These are phyloP conservation scores for Allenopithecus nigroviridis DNA, from an alignment of 2,797 vertebrate genomes.

Conservation along the genomic window DNA sequence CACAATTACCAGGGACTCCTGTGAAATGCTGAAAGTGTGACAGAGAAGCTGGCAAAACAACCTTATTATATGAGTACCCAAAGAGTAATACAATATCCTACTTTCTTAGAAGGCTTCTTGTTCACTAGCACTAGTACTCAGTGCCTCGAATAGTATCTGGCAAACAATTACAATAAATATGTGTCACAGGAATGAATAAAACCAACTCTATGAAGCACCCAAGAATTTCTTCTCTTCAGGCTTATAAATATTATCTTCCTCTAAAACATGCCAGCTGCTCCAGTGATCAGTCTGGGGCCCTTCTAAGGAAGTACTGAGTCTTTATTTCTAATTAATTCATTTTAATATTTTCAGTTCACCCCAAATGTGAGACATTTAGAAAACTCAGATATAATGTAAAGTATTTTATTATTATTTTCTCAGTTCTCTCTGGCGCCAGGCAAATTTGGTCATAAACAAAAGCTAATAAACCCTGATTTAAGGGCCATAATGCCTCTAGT, in stretches of 20 bases:
- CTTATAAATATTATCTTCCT: neutral
- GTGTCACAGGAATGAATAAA: neutral
- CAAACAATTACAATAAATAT: neutral
- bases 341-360: constrained; percentile 37
- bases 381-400: neutral
- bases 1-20: neutral
- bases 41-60: neutral
- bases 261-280: neutral
- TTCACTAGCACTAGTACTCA: neutral
- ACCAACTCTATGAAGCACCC: neutral
- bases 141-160: neutral
- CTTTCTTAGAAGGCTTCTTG: neutral
- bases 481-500: neutral
- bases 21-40: neutral
- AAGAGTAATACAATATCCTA: neutral
- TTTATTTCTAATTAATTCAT: constrained; percentile 55
- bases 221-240: neutral
- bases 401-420: constrained; percentile 62
- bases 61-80: neutral
- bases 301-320: constrained; percentile 34
- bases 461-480: constrained; percentile 53
- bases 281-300: neutral
- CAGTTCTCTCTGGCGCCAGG: constrained; percentile 50
- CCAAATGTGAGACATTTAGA: constrained; percentile 30
- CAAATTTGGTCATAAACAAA: constrained; percentile 66